Percentiles rank a stretch among this genome's conserved stretches.
phyloP scores from a whole-genome alignment of 2,797 vertebrate genomes.

The Argya squamiceps region DNA sequence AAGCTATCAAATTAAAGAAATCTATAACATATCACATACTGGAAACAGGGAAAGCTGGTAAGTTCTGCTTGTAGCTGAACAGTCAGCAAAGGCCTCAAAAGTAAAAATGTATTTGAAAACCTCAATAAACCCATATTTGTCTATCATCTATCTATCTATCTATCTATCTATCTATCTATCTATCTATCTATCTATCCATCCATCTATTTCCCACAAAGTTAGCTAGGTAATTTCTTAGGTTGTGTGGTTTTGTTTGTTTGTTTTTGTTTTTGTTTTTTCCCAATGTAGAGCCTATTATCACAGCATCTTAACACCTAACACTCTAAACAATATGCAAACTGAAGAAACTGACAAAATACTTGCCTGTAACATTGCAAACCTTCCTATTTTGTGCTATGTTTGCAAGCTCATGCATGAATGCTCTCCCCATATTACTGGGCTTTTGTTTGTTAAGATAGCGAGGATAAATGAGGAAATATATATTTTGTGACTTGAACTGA shows the following conservation, averaged over 20 bases:
- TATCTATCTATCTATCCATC: not conserved
- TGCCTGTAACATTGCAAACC: slow-evolving; percentile 9
- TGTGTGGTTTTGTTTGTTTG: too few species aligned
- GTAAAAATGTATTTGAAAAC: not conserved
- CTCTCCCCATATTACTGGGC: slow-evolving; percentile 23
- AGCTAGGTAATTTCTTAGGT: not conserved
- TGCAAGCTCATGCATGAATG: slow-evolving; percentile 38
- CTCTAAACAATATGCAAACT: not conserved
- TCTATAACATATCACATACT: not conserved
- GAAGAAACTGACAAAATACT: slow-evolving; percentile 32
- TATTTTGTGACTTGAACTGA: slow-evolving; percentile 52
- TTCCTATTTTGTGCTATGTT: slow-evolving; percentile 13
- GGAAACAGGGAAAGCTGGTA: not conserved
- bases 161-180: not conserved
- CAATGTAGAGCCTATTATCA: not conserved
- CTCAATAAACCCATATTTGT: not conserved
- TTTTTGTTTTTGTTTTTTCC: not conserved
- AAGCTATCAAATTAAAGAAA: not conserved
- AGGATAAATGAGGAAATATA: slow-evolving; percentile 55
- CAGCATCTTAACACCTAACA: not conserved
- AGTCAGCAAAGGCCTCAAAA: not conserved
- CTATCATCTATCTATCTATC: not conserved
- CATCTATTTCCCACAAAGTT: not conserved
- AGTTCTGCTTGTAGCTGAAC: not conserved
- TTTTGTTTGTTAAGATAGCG: slow-evolving; percentile 46